These are phyloP conservation scores for Colossoma macropomum DNA, from an alignment of 2,113 vertebrate species.

Conservation along the genomic window DNA sequence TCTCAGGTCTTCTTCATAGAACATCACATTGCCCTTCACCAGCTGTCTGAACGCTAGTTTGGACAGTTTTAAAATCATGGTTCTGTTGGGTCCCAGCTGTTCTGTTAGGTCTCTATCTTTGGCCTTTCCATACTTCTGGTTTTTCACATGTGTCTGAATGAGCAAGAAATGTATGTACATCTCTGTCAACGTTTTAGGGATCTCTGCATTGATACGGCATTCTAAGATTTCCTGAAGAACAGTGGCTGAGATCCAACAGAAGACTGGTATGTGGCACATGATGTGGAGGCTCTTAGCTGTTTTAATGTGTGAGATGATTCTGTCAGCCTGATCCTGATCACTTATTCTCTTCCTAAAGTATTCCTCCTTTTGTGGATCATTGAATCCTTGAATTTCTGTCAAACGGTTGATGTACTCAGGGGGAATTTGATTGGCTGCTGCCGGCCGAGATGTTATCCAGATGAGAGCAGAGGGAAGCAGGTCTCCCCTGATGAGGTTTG, in stretches of 20 bases:
- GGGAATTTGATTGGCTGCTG: not conserved
- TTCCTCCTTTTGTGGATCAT: not conserved
- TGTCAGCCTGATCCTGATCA: not conserved
- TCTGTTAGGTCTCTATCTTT: not conserved
- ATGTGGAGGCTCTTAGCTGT: not conserved
- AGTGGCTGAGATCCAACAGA: not conserved
- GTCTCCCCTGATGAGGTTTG: not conserved
- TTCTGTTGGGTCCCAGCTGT: not conserved
- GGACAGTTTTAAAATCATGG: not conserved
- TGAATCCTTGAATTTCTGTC: not conserved
- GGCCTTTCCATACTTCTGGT: not conserved
- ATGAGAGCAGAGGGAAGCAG: slow-evolving; percentile 1
- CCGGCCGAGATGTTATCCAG: not conserved
- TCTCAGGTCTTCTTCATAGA: not conserved
- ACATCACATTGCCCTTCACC: not conserved
- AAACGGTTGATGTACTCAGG: not conserved
- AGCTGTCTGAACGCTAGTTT: not conserved
- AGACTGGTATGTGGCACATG: slow-evolving; percentile 1
- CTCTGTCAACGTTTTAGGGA: not conserved
- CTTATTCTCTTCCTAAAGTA: not conserved
- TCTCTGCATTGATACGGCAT: not conserved
- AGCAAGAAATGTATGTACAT: not conserved
- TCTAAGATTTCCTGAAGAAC: not conserved
- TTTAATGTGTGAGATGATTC: not conserved
- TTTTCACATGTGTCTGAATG: not conserved